Conservation (phyloP, 2,888 invertebrate genomes). For the Polydrusus pterygomalis region DNA sequence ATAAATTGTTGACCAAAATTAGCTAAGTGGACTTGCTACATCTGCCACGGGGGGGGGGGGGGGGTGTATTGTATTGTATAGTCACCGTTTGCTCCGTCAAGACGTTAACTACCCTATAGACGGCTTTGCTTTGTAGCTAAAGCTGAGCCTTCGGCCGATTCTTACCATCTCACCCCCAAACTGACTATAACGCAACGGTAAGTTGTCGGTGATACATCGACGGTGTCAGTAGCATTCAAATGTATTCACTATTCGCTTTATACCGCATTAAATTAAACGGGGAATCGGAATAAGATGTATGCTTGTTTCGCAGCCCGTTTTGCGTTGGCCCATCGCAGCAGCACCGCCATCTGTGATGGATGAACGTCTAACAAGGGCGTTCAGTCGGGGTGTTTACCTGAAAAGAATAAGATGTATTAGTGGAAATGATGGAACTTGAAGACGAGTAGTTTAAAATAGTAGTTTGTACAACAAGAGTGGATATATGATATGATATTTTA, state of each 20-base stretch:
- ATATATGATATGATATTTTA: too few species aligned
- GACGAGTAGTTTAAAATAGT: too few species aligned
- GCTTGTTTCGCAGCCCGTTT: slow-evolving; percentile 63
- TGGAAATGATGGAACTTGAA: not conserved
- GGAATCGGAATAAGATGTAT: slow-evolving; percentile 68
- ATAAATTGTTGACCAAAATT: too few species aligned
- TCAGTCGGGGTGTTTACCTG: slow-evolving; percentile 45
- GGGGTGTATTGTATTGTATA: too few species aligned
- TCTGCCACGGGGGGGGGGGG: too few species aligned
- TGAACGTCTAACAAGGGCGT: slow-evolving; percentile 57
- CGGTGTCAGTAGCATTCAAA: slow-evolving; percentile 69
- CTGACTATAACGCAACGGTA: slow-evolving; percentile 48
- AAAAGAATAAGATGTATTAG: slow-evolving; percentile 33
- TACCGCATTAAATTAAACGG: slow-evolving; percentile 69
- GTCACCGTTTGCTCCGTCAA: too few species aligned
- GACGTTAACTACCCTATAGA: too few species aligned
- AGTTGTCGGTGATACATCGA: slow-evolving; percentile 67
- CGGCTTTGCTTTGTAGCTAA: too few species aligned
- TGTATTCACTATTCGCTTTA: slow-evolving; percentile 69
- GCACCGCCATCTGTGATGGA: slow-evolving; percentile 64
- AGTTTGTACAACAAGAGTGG: too few species aligned
- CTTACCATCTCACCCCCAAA: slow-evolving; percentile 23
- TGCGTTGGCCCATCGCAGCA: slow-evolving; percentile 47
- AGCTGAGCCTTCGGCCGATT: slow-evolving; percentile 17
- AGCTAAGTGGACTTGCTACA: too few species aligned